Conservation (phyloP, 1,140 invertebrate genomes). For the Drosophila kohkoa region DNA sequence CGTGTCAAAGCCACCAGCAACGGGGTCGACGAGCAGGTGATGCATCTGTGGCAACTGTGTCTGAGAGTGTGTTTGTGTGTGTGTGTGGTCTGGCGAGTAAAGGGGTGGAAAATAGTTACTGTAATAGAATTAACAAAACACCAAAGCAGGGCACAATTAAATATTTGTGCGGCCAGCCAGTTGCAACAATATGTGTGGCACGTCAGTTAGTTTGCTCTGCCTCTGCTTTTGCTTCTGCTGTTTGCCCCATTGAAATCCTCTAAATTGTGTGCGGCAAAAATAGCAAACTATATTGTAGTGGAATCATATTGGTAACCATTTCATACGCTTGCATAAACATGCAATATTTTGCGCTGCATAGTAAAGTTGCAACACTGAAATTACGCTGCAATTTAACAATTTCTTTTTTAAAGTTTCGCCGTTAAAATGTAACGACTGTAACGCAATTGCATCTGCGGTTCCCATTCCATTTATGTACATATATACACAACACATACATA, state of each 20-base stretch:
- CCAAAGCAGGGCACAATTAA: slow-evolving; percentile 64
- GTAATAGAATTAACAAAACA: slow-evolving; percentile 76
- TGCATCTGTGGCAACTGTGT: slow-evolving; percentile 40
- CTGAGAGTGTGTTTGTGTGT: slow-evolving; percentile 9
- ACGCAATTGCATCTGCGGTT: slow-evolving; percentile 48
- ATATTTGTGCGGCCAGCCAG: slow-evolving; percentile 56
- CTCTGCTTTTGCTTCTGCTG: too few relatives aligned
- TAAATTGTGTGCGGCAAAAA: not conserved
- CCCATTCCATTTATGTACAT: slow-evolving; percentile 33
- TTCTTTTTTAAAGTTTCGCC: slow-evolving; percentile 8
- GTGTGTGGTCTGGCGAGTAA: slow-evolving; percentile 23
- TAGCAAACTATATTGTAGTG: not conserved
- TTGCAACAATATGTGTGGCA: slow-evolving; percentile 25
- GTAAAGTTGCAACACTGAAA: slow-evolving; percentile 22
- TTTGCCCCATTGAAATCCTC: slow-evolving; percentile 1
- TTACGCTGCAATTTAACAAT: slow-evolving; percentile 33
- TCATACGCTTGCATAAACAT: slow-evolving; percentile 13
- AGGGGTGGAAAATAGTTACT: slow-evolving; percentile 51
- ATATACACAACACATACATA: slow-evolving; percentile 25
- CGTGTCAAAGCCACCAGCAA: slow-evolving; percentile 23
- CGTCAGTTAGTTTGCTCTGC: slow-evolving; percentile 4
- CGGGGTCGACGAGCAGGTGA: slow-evolving; percentile 51
- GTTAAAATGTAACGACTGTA: slow-evolving; percentile 31
- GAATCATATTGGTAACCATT: slow-evolving; percentile 4
- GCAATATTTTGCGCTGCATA: not conserved